phyloP scores from a whole-genome alignment of 1,140 invertebrate genomes.

The Stenopsyche tienmushanensis region DNA sequence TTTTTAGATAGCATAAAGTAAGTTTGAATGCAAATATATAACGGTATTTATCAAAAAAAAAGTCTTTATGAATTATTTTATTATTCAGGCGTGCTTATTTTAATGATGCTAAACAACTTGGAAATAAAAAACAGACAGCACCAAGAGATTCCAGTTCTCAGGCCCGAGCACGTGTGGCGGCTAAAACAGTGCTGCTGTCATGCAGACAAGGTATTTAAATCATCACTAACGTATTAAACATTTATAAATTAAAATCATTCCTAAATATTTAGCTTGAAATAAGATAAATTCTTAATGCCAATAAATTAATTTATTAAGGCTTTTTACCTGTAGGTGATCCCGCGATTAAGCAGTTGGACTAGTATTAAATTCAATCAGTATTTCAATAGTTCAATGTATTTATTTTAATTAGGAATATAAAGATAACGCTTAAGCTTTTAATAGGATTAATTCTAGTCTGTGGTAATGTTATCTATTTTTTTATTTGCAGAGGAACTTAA shows the following conservation, averaged over 20 bases:
- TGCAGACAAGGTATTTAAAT: constrained; percentile 66
- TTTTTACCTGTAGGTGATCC: too few species aligned
- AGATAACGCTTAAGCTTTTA: too few species aligned
- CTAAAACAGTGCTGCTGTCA: constrained; percentile 81
- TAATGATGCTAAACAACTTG: constrained; percentile 71
- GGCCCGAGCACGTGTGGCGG: constrained; percentile 79
- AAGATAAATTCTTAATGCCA: too few species aligned
- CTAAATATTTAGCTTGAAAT: too few species aligned
- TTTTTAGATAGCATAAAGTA: constrained; percentile 86
- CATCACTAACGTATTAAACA: constrained; percentile 17
- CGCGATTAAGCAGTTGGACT: too few species aligned
- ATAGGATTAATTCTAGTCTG: too few species aligned
- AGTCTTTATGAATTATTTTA: constrained; percentile 27
- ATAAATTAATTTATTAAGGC: too few species aligned
- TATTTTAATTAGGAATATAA: too few species aligned
- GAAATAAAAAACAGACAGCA: constrained; percentile 55
- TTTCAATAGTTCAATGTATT: too few species aligned
- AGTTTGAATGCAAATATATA: constrained; percentile 45
- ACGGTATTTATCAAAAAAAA: too few species aligned
- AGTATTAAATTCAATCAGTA: too few species aligned
- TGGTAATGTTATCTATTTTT: background rate
- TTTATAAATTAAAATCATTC: background rate
- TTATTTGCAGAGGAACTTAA: constrained; percentile 78
- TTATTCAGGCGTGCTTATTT: constrained; percentile 70
- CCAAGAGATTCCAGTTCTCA: constrained; percentile 71